Percentiles rank a stretch among this genome's conserved stretches.
Conservation (phyloP, 1,140 invertebrate species). For the Bemisia tabaci region DNA sequence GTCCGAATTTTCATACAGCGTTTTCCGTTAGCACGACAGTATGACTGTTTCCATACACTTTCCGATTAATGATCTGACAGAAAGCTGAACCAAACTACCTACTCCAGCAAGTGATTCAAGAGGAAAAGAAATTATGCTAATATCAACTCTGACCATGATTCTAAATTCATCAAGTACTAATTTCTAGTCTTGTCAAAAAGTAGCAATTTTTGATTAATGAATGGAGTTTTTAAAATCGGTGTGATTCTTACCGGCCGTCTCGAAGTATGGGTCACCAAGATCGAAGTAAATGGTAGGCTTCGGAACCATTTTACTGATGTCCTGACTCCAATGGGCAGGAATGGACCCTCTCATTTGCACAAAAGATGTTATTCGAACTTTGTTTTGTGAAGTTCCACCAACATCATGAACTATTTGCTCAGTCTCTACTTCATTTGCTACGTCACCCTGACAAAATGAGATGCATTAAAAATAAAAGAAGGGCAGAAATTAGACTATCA, state of each 20-base stretch:
- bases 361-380: conserved; percentile 76
- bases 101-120: too few species aligned
- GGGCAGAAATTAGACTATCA: too few species aligned
- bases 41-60: too few species aligned
- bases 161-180: too few species aligned
- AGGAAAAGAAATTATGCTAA: neutral
- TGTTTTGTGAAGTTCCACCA: conserved; percentile 56
- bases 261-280: conserved; percentile 66
- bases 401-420: conserved; percentile 94
- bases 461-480: conserved; percentile 10
- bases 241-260: conserved; percentile 56
- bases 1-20: too few species aligned
- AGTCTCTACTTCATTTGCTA: conserved; percentile 98
- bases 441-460: conserved; percentile 55
- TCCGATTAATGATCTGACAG: too few species aligned
- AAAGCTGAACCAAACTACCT: too few species aligned
- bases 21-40: too few species aligned
- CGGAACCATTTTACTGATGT: conserved; percentile 93
- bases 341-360: conserved; percentile 91
- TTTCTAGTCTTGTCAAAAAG: too few species aligned
- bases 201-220: too few species aligned
- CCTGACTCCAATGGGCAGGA: conserved; percentile 92
- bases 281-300: conserved; percentile 89
- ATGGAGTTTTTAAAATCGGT: too few species aligned
- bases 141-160: too few species aligned